Conservation (phyloP, 1,140 invertebrate species). For the Philotrypesis tridentata region DNA sequence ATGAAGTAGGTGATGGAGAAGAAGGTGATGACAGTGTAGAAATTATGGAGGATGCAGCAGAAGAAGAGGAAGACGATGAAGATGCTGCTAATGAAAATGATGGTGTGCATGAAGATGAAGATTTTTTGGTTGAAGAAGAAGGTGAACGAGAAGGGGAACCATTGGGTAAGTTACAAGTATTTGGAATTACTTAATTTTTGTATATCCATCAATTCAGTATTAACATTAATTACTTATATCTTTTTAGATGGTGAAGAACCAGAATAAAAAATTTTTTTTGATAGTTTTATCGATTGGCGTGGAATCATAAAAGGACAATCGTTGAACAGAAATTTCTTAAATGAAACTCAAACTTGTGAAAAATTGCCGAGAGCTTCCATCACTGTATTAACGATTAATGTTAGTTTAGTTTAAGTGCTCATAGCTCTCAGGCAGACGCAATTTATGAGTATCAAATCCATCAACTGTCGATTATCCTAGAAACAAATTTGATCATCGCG, state of each 20-base stretch:
- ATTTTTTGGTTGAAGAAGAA: slow-evolving; percentile 67
- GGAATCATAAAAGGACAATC: slow-evolving; percentile 39
- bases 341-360: slow-evolving; percentile 13
- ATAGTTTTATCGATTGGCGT: slow-evolving; percentile 29
- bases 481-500: neutral
- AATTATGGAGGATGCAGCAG: slow-evolving; percentile 67
- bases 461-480: slow-evolving; percentile 22
- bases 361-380: slow-evolving; percentile 31
- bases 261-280: slow-evolving; percentile 55
- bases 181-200: neutral
- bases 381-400: slow-evolving; percentile 40
- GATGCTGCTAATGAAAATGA: slow-evolving; percentile 68
- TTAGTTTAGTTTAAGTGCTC: slow-evolving; percentile 45
- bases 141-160: slow-evolving; percentile 62
- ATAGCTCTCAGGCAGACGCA: slow-evolving; percentile 18
- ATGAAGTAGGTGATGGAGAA: slow-evolving; percentile 64
- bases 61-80: slow-evolving; percentile 68
- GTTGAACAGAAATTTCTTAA: slow-evolving; percentile 28
- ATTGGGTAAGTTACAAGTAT: slow-evolving; percentile 1
- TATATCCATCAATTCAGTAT: slow-evolving; percentile 14
- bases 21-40: slow-evolving; percentile 72
- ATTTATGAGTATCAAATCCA: slow-evolving; percentile 22
- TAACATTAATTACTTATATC: neutral
- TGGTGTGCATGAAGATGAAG: slow-evolving; percentile 68
- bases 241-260: slow-evolving; percentile 64